Evolutionary conservation across 2,888 invertebrate species (phyloP), one percentile per base, ranked within the genome.

Genomic region (Acanthosoma haemorrhoidale): DNA sequence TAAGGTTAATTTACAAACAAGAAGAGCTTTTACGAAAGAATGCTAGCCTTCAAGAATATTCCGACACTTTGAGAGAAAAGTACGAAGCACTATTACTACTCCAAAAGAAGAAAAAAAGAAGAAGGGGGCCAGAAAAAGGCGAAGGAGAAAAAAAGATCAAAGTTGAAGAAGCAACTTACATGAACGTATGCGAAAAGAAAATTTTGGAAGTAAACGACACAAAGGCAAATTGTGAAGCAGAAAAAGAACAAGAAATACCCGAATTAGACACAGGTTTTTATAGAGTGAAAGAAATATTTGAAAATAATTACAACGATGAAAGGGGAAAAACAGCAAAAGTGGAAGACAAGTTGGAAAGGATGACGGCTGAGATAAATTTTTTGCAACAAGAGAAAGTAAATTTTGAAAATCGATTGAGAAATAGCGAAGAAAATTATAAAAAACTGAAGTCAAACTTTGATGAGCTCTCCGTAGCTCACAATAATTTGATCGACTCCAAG

Each of bases 21-120:
- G 51, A 51, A 51, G 51, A 51, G n/a, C 51, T 51, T 25, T 2
- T 51, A 3, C 21, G 51, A 25, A 51, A 51, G 25, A 51, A 51
- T 51, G 51, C 51, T 1, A 51, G 51, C 51, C 51, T 51, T 25
- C 51, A 51, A 51, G 51, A 51, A 51, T 51, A 51, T n/a, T 25
- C 51, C 5, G 51, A 51, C 25, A 25, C 13, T 51, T 51, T 51
- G 51, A 51, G 51, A 8, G 51, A 51, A 51, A 51, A 51, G n/a
- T 51, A 51, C 18, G 51, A 51, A 51, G 51, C 51, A 51, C n/a
- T 51, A 51, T n/a, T 51, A 4, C n/a, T 51, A 1, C 51, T 25
- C 13, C 21, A 51, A 51, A 51, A 51, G 29, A 51, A 25, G 11
- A 51, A 51, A 51, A 51, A 51, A 18, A 4, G n/a, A 25, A 51